These are phyloP conservation scores for Coenonympha glycerion DNA, from an alignment of 2,888 invertebrate genomes.

Conservation along the genomic window DNA sequence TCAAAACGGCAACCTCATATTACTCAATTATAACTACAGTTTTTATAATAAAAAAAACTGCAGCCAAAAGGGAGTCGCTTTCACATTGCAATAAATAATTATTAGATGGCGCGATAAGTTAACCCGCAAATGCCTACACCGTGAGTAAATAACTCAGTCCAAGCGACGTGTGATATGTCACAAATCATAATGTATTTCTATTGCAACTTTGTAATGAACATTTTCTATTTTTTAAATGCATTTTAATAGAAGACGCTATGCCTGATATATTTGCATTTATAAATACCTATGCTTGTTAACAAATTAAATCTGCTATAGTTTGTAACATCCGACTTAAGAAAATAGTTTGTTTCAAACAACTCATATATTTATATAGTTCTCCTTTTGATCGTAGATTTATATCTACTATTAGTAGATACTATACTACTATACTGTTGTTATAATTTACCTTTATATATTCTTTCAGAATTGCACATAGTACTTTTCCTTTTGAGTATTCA, in stretches of 20 bases:
- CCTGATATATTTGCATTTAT: too few relatives aligned
- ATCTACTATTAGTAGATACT: too few relatives aligned
- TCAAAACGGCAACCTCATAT: not conserved
- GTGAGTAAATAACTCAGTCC: slow-evolving; percentile 22
- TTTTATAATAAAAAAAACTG: not conserved
- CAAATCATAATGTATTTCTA: slow-evolving; percentile 17
- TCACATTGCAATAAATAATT: slow-evolving; percentile 2
- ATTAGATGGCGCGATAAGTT: slow-evolving; percentile 7
- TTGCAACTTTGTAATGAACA: not conserved
- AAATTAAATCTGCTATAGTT: too few relatives aligned
- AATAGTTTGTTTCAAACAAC: too few relatives aligned
- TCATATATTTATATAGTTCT: too few relatives aligned
- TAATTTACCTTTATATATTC: too few relatives aligned
- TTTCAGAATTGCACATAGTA: too few relatives aligned
- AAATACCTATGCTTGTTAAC: too few relatives aligned
- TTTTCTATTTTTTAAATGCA: not conserved
- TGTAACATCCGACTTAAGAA: too few relatives aligned
- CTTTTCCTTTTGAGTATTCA: too few relatives aligned
- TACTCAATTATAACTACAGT: not conserved
- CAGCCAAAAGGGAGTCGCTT: not conserved
- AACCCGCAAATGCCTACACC: slow-evolving; percentile 1
- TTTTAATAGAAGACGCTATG: not conserved
- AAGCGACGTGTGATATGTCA: slow-evolving; percentile 17
- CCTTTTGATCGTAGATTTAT: too few relatives aligned
- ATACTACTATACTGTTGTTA: too few relatives aligned